Evolutionary conservation across 2,888 invertebrate genomes (phyloP), one percentile per base, ranked within the genome.

Genomic region (Sarcophaga subvicina): DNA sequence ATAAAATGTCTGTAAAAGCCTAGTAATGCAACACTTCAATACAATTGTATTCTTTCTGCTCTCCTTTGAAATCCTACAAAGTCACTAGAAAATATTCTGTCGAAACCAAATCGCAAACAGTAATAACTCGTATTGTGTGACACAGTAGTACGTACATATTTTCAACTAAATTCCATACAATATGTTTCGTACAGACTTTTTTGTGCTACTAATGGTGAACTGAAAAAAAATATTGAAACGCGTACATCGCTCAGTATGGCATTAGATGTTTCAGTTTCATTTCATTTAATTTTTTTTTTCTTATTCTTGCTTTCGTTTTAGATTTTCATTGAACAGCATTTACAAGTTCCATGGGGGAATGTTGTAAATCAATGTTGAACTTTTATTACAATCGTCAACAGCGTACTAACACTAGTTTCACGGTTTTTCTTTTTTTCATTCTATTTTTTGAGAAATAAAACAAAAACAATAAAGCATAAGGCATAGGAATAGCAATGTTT

Each of bases 301-400:
- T 71, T 22, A 60, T 70, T 67, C 6, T 45, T 75, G 49, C 27
- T 69, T 69, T 45, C n/a, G 62, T 17, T 14, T 54, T 59, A 64
- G 25, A 75, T 77, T 80, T 79, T 83, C 71, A 75, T 67, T 86
- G 84, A 85, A 84, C 88, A 86, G 80, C 83, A 85, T 85, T 85
- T 83, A 83, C 87, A 83, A 89, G 87, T 88, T 88, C 85, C 87
- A 85, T 85, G 72, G 88, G 37, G 88, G 85, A 86, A 85, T 83
- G 84, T 76, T 89, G 88, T 89, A 89, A 89, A 89, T 88, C 89
- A 89, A 88, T 87, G 89, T 88, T 85, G 80, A 89, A 89, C 88
- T 89, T 89, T 89, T 89, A 89, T 88, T 89, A 85, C 88, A 85
- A 85, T 85, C 86, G 80, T 86, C 82, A 89, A 82, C 70, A 84